Evolutionary conservation across 2,797 vertebrate species (phyloP), one percentile per base, ranked within the genome.

Genomic region (Chaunax sp.): DNA sequence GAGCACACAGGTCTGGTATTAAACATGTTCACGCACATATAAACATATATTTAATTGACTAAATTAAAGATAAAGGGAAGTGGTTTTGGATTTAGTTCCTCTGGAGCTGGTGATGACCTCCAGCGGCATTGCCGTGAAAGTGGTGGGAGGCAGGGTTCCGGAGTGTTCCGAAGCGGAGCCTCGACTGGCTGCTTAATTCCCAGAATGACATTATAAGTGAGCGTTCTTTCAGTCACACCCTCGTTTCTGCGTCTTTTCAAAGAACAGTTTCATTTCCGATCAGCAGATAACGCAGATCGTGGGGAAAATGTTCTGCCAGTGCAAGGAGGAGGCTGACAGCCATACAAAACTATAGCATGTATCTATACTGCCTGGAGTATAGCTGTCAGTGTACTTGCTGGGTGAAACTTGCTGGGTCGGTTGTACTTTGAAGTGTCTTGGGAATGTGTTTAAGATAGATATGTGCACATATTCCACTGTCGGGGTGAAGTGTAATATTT

Each of bases 261-360:
- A 60, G 64, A 18, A 4, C 19, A 9, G 60, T 75, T 79, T 78
- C 43, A 84, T 82, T 85, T 82, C 69, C 77, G 1, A 41, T 8
- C 3, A 1, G n/a, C 67, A 73, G 40, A 61, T n/a, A 22, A 70
- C 80, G 77, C 66, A 74, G 12, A 60, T 20, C 2, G 23, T 1
- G 0, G 35, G n/a, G 28, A 13, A 18, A 57, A 33, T 56, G 2
- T 69, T 59, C 52, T 18, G 19, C 22, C 20, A 0, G 26, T 19
- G n/a, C 13, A 30, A 59, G 61, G 60, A 69, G 33, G 37, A 79
- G 23, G 45, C 33, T 41, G 40, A 9, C 15, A 20, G 40, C 23
- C 18, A 23, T 16, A 2, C 0, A 30, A 68, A 50, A n/a, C 33
- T 6, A 2, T 5, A 8, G 49, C 3, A 1, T 5, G 28, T 11